Conservation (phyloP, 1,140 invertebrate species). For the Philaenus spumarius region DNA sequence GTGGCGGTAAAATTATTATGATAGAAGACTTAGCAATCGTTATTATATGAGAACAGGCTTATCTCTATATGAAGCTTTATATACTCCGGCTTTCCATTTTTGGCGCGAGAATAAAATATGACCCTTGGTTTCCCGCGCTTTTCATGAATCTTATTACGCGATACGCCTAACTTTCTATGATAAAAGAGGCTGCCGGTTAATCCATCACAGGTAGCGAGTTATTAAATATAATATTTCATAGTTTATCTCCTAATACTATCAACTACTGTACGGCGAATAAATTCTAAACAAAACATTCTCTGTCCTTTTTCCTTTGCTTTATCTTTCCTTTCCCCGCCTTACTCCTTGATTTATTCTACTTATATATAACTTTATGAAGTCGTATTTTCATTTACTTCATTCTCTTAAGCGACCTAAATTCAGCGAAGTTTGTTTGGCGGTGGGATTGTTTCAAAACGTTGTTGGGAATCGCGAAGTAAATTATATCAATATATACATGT, state of each 20-base stretch:
- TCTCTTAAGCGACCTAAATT: too few species aligned
- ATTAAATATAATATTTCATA: constrained; percentile 23
- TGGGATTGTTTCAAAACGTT: too few species aligned
- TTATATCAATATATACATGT: too few species aligned
- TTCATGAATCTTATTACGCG: constrained; percentile 31
- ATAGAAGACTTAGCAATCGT: constrained; percentile 33
- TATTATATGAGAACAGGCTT: constrained; percentile 30
- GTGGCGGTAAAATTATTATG: constrained; percentile 28
- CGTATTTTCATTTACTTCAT: too few species aligned
- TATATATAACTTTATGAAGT: too few species aligned
- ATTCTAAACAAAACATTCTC: constrained; percentile 14
- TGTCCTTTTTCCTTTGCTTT: too few species aligned
- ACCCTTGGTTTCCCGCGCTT: constrained; percentile 22
- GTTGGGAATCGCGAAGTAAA: too few species aligned
- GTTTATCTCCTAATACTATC: constrained; percentile 19
- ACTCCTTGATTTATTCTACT: too few species aligned
- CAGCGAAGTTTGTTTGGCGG: too few species aligned
- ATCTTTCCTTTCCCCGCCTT: too few species aligned
- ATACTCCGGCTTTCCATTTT: constrained; percentile 20
- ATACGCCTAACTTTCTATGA: constrained; percentile 24
- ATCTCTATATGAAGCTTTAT: constrained; percentile 29
- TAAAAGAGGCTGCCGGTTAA: constrained; percentile 25
- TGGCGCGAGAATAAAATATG: constrained; percentile 28
- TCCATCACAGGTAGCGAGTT: constrained; percentile 22
- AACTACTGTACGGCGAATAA: constrained; percentile 9